These are phyloP conservation scores for Peromyscus californicus DNA, from an alignment of 2,113 vertebrate species.

Conservation along the genomic window DNA sequence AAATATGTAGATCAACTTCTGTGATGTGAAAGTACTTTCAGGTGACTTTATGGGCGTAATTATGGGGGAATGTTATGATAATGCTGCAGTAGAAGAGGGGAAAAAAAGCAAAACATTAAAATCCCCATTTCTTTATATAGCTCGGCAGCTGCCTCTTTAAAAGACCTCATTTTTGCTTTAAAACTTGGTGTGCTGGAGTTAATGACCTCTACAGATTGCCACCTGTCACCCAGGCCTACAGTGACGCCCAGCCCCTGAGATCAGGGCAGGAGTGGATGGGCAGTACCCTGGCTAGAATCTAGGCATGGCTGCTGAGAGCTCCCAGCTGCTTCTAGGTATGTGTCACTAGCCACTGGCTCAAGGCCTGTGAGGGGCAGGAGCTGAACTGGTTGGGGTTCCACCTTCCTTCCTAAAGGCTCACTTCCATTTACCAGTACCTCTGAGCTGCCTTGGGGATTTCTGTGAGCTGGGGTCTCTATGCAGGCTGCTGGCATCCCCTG, in stretches of 20 bases:
- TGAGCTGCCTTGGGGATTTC: not conserved
- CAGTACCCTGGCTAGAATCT: accelerated
- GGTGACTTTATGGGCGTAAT: constrained; percentile 80
- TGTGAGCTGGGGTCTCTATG: not conserved
- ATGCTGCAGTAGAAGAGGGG: constrained; percentile 67
- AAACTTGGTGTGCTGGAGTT: constrained; percentile 61
- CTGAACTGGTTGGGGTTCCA: accelerated
- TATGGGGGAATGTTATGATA: constrained; percentile 71
- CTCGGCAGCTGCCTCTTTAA: constrained; percentile 56
- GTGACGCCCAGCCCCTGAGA: not conserved
- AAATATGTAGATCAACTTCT: constrained; percentile 49
- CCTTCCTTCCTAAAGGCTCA: accelerated
- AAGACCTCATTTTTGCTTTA: constrained; percentile 56
- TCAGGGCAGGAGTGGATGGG: not conserved
- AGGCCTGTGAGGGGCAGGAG: not conserved
- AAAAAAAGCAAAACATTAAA: constrained; percentile 75
- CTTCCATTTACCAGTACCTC: accelerated
- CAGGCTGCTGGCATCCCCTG: not conserved
- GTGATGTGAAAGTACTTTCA: constrained; percentile 63
- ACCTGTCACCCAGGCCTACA: constrained; percentile 52
- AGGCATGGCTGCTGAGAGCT: not conserved
- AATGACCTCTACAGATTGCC: constrained; percentile 71
- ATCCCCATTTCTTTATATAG: constrained; percentile 68
- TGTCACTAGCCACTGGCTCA: accelerated
- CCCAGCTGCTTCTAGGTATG: accelerated